Percentiles rank a stretch among this genome's conserved stretches.
These are phyloP conservation scores for Drosophila acutilabella DNA, from an alignment of 2,888 invertebrate species.

Conservation along the genomic window DNA sequence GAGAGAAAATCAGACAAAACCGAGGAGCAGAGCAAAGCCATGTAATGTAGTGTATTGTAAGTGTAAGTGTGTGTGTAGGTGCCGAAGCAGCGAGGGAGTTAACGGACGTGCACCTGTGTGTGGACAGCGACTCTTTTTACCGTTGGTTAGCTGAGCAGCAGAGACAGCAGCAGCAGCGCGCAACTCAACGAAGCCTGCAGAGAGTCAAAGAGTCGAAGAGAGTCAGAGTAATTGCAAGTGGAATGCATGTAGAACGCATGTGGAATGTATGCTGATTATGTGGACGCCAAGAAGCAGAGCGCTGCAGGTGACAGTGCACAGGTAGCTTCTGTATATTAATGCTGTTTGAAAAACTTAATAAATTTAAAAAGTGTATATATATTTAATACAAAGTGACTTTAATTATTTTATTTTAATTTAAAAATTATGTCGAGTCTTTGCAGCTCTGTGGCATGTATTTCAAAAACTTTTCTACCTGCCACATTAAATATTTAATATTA, in stretches of 20 bases:
- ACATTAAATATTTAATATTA: slow-evolving; percentile 84
- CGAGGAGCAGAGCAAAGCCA: slow-evolving; percentile 26
- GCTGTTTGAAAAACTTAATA: not conserved
- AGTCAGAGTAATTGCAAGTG: slow-evolving; percentile 50
- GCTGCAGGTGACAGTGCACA: slow-evolving; percentile 44
- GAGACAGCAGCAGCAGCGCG: slow-evolving; percentile 41
- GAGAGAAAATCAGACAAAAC: slow-evolving; percentile 18
- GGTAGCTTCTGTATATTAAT: slow-evolving; percentile 38
- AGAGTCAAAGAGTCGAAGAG: slow-evolving; percentile 39
- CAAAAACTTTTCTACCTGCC: slow-evolving; percentile 55
- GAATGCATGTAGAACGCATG: slow-evolving; percentile 29
- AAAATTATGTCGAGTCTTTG: too few relatives aligned
- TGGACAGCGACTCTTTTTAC: slow-evolving; percentile 38
- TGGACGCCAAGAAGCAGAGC: slow-evolving; percentile 33
- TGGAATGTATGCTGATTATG: not conserved
- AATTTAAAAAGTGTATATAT: too few relatives aligned
- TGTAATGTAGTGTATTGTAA: slow-evolving; percentile 18
- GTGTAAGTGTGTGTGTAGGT: slow-evolving; percentile 17
- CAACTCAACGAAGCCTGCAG: slow-evolving; percentile 68
- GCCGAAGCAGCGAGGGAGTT: slow-evolving; percentile 31
- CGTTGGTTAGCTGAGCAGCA: slow-evolving; percentile 25
- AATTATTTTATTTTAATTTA: too few relatives aligned
- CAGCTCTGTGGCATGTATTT: not conserved
- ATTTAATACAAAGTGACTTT: too few relatives aligned
- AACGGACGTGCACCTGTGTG: slow-evolving; percentile 39